Conservation (phyloP, 1,140 invertebrate species). For the Copidosoma floridanum region DNA sequence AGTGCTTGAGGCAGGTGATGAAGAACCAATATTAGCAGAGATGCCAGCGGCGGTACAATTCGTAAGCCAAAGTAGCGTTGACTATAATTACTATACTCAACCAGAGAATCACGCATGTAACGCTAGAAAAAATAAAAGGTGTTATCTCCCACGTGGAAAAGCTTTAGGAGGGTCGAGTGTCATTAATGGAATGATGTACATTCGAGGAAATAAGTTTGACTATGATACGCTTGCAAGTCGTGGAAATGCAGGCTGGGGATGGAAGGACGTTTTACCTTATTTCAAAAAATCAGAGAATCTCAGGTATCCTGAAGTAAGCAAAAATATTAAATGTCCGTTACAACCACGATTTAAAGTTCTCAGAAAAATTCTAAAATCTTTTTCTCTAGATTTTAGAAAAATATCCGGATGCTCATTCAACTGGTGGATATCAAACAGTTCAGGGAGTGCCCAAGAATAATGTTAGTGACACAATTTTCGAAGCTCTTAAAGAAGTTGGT, state of each 20-base stretch:
- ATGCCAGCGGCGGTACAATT: not conserved
- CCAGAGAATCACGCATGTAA: not conserved
- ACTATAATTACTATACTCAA: not conserved
- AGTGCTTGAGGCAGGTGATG: not conserved
- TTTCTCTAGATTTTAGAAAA: not conserved
- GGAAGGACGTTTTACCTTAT: not conserved
- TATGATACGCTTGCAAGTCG: not conserved
- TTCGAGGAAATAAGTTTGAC: constrained; percentile 11
- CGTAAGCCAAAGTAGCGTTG: not conserved
- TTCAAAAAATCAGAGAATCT: not conserved
- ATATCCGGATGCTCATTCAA: not conserved
- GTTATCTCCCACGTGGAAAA: not conserved
- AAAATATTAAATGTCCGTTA: too few relatives aligned
- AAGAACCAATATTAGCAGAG: not conserved
- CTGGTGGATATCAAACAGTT: not conserved
- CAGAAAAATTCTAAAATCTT: too few relatives aligned
- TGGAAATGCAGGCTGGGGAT: not conserved
- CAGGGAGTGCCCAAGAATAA: too few relatives aligned
- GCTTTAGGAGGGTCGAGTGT: not conserved
- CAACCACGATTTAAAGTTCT: too few relatives aligned
- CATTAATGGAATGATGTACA: constrained; percentile 27
- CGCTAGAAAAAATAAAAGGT: not conserved
- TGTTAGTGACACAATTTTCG: too few relatives aligned
- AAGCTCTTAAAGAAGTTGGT: not conserved
- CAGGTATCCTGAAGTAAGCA: not conserved